phyloP scores from a whole-genome alignment of 1,140 invertebrate genomes.

The Xylocopa sonorina region DNA sequence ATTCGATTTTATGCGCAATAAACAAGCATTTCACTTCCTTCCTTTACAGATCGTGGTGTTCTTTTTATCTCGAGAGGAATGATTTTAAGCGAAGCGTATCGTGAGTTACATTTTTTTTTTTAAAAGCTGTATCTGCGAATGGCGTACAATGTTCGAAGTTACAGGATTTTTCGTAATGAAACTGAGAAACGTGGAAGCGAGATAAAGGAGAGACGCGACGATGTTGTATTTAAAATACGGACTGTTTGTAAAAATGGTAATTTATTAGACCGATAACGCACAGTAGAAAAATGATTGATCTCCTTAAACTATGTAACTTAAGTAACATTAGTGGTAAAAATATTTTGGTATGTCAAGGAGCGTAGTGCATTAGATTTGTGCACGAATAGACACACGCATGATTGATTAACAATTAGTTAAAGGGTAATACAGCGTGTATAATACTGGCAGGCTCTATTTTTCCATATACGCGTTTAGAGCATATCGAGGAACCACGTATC shows the following conservation, averaged over 20 bases:
- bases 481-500: background rate
- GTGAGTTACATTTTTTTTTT: too few species aligned
- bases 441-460: slow-evolving; percentile 25
- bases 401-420: background rate
- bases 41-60: too few species aligned
- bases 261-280: slow-evolving; percentile 46
- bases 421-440: slow-evolving; percentile 8
- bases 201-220: too few species aligned
- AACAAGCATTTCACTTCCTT: background rate
- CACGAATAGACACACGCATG: background rate
- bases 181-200: too few species aligned
- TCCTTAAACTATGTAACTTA: slow-evolving; percentile 41
- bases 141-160: too few species aligned
- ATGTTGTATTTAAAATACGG: background rate
- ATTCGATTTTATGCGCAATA: background rate
- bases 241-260: slow-evolving; percentile 7
- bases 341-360: slow-evolving; percentile 6
- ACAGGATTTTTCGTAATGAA: too few species aligned
- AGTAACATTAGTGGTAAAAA: slow-evolving; percentile 42
- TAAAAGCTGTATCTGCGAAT: too few species aligned
- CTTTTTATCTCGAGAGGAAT: too few species aligned
- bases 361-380: background rate
- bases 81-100: too few species aligned
- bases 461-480: background rate
- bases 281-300: slow-evolving; percentile 18